Percentiles rank a stretch among this genome's conserved stretches.
These are phyloP conservation scores for Brachionus plicatilis DNA, from an alignment of 1,140 invertebrate species.

Conservation along the genomic window DNA sequence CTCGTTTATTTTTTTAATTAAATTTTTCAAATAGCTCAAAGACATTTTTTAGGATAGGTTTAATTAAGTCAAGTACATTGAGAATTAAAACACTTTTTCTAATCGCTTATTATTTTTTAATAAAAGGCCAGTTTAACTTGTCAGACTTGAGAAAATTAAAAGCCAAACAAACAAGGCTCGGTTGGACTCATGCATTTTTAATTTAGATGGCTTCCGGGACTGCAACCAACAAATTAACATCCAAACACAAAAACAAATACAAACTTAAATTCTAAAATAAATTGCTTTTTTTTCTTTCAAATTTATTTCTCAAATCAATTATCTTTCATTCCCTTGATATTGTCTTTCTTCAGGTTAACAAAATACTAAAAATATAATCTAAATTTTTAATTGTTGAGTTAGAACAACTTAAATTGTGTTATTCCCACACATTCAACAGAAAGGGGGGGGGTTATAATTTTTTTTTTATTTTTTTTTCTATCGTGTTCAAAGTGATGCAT, in stretches of 20 bases:
- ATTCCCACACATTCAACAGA: no score
- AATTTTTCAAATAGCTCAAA: slow-evolving; percentile 26
- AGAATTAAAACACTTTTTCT: neutral
- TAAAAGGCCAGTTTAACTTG: neutral
- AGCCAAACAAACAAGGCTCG: neutral
- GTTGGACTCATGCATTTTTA: neutral
- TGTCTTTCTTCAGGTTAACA: no score
- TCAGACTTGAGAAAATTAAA: neutral
- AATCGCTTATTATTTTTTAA: slow-evolving; percentile 2
- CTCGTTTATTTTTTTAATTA: neutral
- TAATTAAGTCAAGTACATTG: neutral
- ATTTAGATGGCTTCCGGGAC: neutral
- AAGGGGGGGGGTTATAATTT: no score
- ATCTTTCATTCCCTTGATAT: no score
- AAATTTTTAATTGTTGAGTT: no score
- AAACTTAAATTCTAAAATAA: no score
- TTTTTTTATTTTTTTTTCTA: no score
- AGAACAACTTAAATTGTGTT: no score
- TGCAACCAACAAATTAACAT: neutral
- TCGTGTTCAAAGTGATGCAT: no score
- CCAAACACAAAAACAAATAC: neutral
- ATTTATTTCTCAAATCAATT: no score
- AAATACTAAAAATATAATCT: no score
- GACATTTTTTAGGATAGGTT: neutral
- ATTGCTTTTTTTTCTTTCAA: no score